Percentiles rank a stretch among this genome's conserved stretches.
These are phyloP conservation scores for Tachystola acroxantha DNA, from an alignment of 2,888 invertebrate species.

Conservation along the genomic window DNA sequence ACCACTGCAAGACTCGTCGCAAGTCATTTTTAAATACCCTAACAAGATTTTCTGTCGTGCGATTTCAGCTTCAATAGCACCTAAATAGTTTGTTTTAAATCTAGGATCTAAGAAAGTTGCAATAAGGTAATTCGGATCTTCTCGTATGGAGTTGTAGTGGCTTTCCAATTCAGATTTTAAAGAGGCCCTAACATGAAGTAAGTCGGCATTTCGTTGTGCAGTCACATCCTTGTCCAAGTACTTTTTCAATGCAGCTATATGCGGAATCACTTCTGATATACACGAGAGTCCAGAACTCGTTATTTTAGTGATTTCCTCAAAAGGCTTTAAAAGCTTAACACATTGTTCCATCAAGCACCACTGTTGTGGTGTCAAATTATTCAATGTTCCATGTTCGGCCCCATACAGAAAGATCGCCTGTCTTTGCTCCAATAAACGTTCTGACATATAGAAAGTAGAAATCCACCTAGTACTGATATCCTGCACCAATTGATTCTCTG, in stretches of 20 bases:
- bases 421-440: conserved; percentile 22
- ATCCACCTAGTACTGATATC: conserved; percentile 23
- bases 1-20: conserved; percentile 8
- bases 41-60: conserved; percentile 24
- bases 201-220: conserved; percentile 9
- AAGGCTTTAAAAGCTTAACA: conserved; percentile 19
- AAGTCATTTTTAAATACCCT: conserved; percentile 24
- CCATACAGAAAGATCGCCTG: conserved; percentile 21
- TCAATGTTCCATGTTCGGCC: conserved; percentile 15
- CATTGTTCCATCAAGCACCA: conserved; percentile 22
- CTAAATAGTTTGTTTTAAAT: conserved; percentile 15
- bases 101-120: conserved; percentile 18
- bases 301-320: conserved; percentile 24
- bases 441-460: conserved; percentile 21
- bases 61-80: conserved; percentile 22
- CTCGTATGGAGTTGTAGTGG: conserved; percentile 15
- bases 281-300: conserved; percentile 20
- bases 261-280: conserved; percentile 21
- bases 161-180: conserved; percentile 22
- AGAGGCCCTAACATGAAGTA: conserved; percentile 13
- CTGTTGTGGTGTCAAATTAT: conserved; percentile 15
- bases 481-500: conserved; percentile 25
- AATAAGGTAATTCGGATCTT: conserved; percentile 11
- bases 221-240: conserved; percentile 15
- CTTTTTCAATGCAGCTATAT: conserved; percentile 12